Evolutionary conservation across 2,113 vertebrate genomes (phyloP).

Genomic region (Nematolebias whitei): DNA sequence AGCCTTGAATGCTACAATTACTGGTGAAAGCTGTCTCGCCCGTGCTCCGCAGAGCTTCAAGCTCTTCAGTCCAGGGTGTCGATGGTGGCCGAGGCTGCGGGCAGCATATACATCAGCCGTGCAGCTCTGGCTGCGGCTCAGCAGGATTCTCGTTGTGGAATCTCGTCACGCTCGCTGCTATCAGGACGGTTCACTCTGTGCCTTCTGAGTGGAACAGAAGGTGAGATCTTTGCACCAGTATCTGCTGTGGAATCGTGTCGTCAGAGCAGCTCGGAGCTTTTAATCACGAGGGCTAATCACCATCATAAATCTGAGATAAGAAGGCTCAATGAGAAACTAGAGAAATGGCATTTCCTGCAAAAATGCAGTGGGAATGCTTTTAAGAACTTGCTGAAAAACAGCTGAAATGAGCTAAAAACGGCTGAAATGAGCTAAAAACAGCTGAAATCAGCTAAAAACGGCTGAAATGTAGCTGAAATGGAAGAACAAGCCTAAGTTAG

Average conservation of each 20-base stretch:
- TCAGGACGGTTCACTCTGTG: conserved; percentile 14
- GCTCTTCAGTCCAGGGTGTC: conserved; percentile 12
- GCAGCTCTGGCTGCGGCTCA: conserved; percentile 35
- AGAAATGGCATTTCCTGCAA: too few species aligned
- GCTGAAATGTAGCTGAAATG: too few species aligned
- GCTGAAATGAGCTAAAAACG: too few species aligned
- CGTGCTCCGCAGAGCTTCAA: conserved; percentile 2
- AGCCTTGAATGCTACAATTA: conserved; percentile 46
- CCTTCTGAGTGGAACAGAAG: conserved; percentile 14
- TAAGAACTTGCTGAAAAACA: too few species aligned
- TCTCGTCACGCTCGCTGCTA: conserved; percentile 8
- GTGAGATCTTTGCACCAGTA: conserved; percentile 5
- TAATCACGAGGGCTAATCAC: conserved; percentile 8
- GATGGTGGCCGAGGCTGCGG: background rate
- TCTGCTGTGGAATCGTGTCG: conserved; percentile 28
- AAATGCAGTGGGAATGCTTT: too few species aligned
- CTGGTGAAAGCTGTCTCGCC: conserved; percentile 40
- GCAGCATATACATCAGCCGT: conserved; percentile 25
- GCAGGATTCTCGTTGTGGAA: conserved; percentile 12
- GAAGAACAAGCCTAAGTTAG: too few species aligned
- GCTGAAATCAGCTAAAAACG: too few species aligned
- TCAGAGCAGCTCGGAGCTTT: conserved; percentile 17
- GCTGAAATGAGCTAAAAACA: too few species aligned
- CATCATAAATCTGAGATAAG: conserved; percentile 1
- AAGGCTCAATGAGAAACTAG: too few species aligned